phyloP scores from a whole-genome alignment of 2,888 invertebrate species.

The Troilus luridus region DNA sequence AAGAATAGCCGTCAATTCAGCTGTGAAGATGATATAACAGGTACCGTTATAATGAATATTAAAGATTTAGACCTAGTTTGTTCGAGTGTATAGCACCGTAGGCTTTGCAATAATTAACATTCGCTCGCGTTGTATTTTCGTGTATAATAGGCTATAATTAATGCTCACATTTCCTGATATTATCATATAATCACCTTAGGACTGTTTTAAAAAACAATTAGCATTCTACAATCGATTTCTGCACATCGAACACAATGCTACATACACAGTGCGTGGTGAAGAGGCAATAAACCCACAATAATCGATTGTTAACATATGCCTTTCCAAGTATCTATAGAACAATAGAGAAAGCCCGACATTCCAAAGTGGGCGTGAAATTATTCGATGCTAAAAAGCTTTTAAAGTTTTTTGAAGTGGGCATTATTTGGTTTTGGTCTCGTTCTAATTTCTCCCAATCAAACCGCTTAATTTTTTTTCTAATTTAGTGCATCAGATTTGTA shows the following conservation, averaged over 20 bases:
- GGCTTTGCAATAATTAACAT: background rate
- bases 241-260: background rate
- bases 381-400: background rate
- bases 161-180: background rate
- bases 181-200: background rate
- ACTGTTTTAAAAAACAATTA: background rate
- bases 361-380: background rate
- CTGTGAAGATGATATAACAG: too few relatives aligned
- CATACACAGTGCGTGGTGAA: background rate
- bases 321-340: background rate
- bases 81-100: background rate
- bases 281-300: background rate
- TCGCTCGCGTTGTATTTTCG: background rate
- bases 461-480: too few relatives aligned
- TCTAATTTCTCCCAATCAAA: background rate
- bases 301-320: background rate
- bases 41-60: slow-evolving; percentile 11
- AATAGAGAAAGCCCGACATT: background rate
- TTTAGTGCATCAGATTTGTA: too few relatives aligned
- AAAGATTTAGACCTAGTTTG: background rate
- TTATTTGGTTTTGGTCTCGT: background rate
- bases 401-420: background rate
- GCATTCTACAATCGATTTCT: background rate
- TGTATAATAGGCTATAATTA: background rate
- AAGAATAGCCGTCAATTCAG: too few relatives aligned